Evolutionary conservation across 2,113 vertebrate species (phyloP).

Genomic region (Tauraco erythrolophus): DNA sequence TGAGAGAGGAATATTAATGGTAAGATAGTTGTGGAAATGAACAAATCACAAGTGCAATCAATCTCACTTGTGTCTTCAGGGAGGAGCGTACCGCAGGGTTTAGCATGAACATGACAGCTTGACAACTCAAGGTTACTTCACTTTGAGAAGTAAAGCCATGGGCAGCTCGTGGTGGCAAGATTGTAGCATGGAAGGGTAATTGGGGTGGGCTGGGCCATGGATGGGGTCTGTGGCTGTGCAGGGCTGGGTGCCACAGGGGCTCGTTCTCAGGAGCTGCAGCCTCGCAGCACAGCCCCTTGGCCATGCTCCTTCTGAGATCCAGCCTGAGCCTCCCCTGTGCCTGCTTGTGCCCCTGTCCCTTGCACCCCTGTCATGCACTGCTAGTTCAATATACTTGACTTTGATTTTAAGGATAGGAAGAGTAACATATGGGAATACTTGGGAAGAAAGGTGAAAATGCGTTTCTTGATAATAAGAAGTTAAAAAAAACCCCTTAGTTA

Average conservation of each 20-base stretch:
- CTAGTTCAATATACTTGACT: not conserved
- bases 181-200: rapidly evolving
- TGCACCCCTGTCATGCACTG: rapidly evolving
- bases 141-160: not conserved
- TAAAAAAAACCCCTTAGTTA: not conserved
- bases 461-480: not conserved
- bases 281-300: rapidly evolving
- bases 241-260: rapidly evolving
- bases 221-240: rapidly evolving
- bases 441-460: not conserved
- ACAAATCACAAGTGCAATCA: conserved; percentile 33
- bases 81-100: not conserved
- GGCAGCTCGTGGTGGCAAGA: not conserved
- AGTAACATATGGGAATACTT: not conserved
- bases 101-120: not conserved
- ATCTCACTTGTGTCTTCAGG: conserved; percentile 27
- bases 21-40: conserved; percentile 35
- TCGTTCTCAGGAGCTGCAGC: rapidly evolving
- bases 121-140: not conserved
- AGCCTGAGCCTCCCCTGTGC: not conserved
- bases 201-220: not conserved
- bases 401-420: not conserved
- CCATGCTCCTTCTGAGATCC: not conserved
- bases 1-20: conserved; percentile 13
- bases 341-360: not conserved